Base-by-base conservation (phyloP, 2,888 invertebrate genomes). In the Spisula solida region DNA sequence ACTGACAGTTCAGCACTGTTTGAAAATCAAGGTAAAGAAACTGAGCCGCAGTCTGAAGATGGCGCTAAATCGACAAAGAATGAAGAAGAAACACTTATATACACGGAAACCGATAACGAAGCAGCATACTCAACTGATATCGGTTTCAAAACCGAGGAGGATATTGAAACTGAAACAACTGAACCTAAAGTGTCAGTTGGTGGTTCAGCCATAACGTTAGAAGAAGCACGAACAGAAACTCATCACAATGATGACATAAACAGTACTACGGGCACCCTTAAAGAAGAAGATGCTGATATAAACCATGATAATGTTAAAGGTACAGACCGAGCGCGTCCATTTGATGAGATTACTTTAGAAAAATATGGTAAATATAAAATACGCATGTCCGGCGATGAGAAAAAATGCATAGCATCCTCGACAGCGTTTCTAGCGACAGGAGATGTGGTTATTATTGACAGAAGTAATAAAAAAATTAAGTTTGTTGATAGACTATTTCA, bases 281-380 rank as follows among this genome's bases (percentile, higher is more conserved):
- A 81, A 34, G 85, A 56, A 29, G 83, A 88, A 29, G 70, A 60
- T 47, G 51, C 20, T 25, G 66, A 55, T 70, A 51, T 25, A 34
- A n/a, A 56, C 0, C 16, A 41, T 20, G 79, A 78, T 41, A 34
- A 75, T 34, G 14, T 16, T 31, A 10, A 70, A 16, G 34, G 31
- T 34, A 18, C 34, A 18, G 31, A 31, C 29, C 66, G 34, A 41
- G 41, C 47, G 29, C 78, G 85, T n/a, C 82, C 82, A 55, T 88
- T 85, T 79, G 88, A 82, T 31, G 56, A 85, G 16, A 20, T 88
- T 8, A 56, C 79, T 18, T 34, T 84, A 78, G 81, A 85, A 29
- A 82, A 86, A 41, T 91, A 86, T 81, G 91, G 91, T 31, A 91
- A 91, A 56, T 91, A 90, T 85, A 91, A 90, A 81, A 88, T 91